Base-by-base conservation (phyloP, 2,888 invertebrate species). In the Melanostoma mellinum region DNA sequence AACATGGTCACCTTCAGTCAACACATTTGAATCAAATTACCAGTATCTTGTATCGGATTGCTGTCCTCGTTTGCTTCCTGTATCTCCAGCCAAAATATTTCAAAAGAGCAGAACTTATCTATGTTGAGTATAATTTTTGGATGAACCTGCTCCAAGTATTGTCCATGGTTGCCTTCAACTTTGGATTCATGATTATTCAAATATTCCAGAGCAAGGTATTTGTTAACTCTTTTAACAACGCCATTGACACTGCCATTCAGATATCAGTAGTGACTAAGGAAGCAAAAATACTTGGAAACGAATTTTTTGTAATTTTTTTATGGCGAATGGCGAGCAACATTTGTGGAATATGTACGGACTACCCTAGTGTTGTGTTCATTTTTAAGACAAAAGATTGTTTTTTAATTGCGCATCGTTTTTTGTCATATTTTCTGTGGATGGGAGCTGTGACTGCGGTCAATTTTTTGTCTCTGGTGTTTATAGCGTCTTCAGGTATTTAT, bases 381-480 rank as follows among this genome's bases (percentile, higher is more conserved):
- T n/a, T 35, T 6, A 3, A 5, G 1, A 10, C 33, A 20, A 52
- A 6, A 6, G 44, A 73, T n/a, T 4, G 53, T 2, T 3, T 40
- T 0, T 40, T 56, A 6, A 6, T 73, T 9, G 4, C 46, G 0
- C 52, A 78, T 32, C 42, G 32, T 46, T 2, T 58, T 33, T 9
- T 77, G 4, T 73, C 68, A 2, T 69, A 77, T 6, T 35, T 68
- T 2, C 48, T 82, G n/a, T 38, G 40, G 42, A 2, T 61, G 30
- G 79, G 71, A 36, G 67, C 74, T 2, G n/a, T 61, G 0, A 32
- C 63, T 3, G 6, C 67, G 6, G 44, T 84, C 3, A 71, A 84
- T 53, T 6, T 75, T 5, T 8, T 79, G 5, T 65, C 48, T 9
- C 56, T 84, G 38, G 71, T 74, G 2, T 84, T 71, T 9, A 35